Percentiles rank a stretch among this genome's conserved stretches.
These are phyloP conservation scores for Leucozona laternaria DNA, from an alignment of 2,888 invertebrate genomes.

Conservation along the genomic window DNA sequence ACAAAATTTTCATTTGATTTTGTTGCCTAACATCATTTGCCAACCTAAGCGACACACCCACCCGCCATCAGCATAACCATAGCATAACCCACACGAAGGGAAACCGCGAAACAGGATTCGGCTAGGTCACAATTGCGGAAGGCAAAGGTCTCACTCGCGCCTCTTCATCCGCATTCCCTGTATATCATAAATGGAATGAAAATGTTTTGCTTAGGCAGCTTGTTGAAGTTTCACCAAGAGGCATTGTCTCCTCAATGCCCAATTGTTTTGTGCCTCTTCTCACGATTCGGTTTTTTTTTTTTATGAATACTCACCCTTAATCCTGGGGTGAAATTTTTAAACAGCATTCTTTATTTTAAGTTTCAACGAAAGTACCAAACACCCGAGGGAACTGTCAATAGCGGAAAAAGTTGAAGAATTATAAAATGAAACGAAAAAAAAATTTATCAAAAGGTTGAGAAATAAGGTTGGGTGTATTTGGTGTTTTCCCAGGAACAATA, in stretches of 20 bases:
- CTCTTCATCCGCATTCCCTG: neutral
- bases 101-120: conserved; percentile 36
- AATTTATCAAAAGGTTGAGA: neutral
- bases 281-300: neutral
- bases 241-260: conserved; percentile 39
- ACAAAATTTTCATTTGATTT: conserved; percentile 67
- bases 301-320: conserved; percentile 14
- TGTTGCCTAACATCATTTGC: conserved; percentile 60
- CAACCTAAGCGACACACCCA: conserved; percentile 1
- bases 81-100: neutral
- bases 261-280: conserved; percentile 27
- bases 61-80: neutral
- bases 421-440: neutral
- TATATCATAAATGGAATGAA: conserved; percentile 37
- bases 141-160: conserved; percentile 16
- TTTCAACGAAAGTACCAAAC: neutral
- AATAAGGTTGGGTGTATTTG: neutral
- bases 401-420: conserved; percentile 29
- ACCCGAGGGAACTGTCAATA: conserved; percentile 53
- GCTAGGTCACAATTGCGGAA: conserved; percentile 14
- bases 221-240: conserved; percentile 6
- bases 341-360: conserved; percentile 6
- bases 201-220: conserved; percentile 32
- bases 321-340: conserved; percentile 36
- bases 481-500: conserved; percentile 2